Conservation (phyloP, 2,113 vertebrate genomes). For the Microtus ochrogaster region DNA sequence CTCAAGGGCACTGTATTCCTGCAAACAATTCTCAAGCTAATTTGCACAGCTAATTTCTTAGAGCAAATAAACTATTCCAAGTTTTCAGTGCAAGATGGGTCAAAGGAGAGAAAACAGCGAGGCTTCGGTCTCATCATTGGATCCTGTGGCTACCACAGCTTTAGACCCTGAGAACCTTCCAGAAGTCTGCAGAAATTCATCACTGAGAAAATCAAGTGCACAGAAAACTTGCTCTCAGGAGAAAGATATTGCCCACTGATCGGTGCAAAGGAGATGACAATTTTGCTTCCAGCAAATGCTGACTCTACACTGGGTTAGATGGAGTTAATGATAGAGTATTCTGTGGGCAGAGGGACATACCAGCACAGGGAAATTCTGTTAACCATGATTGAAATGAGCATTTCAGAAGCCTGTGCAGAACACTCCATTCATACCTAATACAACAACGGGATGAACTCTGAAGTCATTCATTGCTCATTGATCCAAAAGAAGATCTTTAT, state of each 20-base stretch:
- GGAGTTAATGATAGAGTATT: slow-evolving; percentile 57
- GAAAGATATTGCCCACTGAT: slow-evolving; percentile 41
- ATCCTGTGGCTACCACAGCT: background rate
- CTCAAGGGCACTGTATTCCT: background rate
- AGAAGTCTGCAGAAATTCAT: slow-evolving; percentile 18
- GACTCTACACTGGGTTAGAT: slow-evolving; percentile 63
- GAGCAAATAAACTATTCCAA: background rate
- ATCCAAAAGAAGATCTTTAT: slow-evolving; percentile 52
- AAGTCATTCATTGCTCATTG: slow-evolving; percentile 36
- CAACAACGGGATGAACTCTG: slow-evolving; percentile 33
- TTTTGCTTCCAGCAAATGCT: slow-evolving; percentile 76
- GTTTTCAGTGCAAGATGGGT: background rate
- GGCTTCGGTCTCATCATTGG: background rate
- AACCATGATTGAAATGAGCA: slow-evolving; percentile 34
- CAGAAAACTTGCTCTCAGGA: background rate
- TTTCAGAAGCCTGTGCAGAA: slow-evolving; percentile 60
- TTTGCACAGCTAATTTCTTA: background rate
- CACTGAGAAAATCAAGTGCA: slow-evolving; percentile 1
- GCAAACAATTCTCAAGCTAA: background rate
- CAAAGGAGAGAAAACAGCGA: background rate
- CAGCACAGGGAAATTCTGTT: slow-evolving; percentile 24
- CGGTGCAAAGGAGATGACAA: slow-evolving; percentile 46
- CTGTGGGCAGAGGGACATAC: slow-evolving; percentile 53
- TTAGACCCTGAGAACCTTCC: background rate
- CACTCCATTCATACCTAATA: slow-evolving; percentile 45